A percentile compares a stretch with the other conserved stretches of the same genome.
phyloP scores from a whole-genome alignment of 2,113 vertebrate species.

The Ovis canadensis region DNA sequence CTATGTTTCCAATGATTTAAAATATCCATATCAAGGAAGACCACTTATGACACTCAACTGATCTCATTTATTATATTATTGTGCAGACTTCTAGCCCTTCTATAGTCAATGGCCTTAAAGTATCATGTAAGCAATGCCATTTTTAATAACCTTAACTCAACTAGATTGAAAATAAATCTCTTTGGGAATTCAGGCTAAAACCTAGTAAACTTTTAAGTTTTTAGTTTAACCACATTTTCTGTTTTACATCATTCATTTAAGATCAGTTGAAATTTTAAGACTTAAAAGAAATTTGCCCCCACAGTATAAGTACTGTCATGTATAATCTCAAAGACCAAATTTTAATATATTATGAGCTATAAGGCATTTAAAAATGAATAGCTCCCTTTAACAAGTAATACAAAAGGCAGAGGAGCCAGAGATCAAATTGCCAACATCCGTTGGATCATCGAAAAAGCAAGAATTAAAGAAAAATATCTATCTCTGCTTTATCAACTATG shows the following conservation, averaged over 20 bases:
- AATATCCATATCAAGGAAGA: not conserved
- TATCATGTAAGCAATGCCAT: not conserved
- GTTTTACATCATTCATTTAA: not conserved
- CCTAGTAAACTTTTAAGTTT: not conserved
- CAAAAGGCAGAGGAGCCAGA: not conserved
- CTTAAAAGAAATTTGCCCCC: not conserved
- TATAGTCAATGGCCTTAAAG: not conserved
- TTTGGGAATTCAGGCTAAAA: not conserved
- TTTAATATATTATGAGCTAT: not conserved
- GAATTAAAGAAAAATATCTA: not conserved
- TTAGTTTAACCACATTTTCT: not conserved
- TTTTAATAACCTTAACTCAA: slow-evolving; percentile 28
- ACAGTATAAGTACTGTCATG: not conserved
- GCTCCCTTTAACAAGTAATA: not conserved
- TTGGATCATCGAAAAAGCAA: not conserved
- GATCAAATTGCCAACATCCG: not conserved
- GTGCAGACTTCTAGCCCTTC: not conserved
- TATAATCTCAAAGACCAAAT: not conserved
- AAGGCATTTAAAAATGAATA: not conserved
- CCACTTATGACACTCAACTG: slow-evolving; percentile 1
- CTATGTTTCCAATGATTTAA: slow-evolving; percentile 31
- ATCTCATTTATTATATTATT: slow-evolving; percentile 42
- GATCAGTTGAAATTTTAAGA: not conserved
- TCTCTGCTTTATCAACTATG: not conserved
- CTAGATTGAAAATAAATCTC: not conserved